Evolutionary conservation across 1,140 invertebrate species (phyloP), one percentile per base, ranked within the genome.

Genomic region (Drosophila tani): DNA sequence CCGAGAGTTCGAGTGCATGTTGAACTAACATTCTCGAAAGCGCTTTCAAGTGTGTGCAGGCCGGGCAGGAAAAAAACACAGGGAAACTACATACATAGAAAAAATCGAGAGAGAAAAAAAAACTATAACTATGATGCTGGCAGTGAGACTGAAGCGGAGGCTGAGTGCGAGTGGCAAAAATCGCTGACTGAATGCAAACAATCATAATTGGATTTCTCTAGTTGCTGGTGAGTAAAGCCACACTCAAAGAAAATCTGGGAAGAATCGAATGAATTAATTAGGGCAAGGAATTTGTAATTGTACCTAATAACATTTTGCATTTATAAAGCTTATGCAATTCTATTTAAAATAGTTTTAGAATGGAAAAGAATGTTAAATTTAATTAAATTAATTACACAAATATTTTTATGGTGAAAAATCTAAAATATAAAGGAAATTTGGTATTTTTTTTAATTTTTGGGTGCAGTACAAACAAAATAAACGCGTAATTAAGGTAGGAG

Each of bases 181-280:
- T 91, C 84, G 85, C 85, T 90, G 85, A 90, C 85, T 85, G 86
- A 91, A 91, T 90, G 85, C 85, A 90, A 90, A 90, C 85, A 90
- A 90, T 91, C 86, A 90, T 90, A 90, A 90, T 90, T 90, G 85
- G 85, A 90, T 90, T 90, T 90, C 85, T 90, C 81, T 84, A 83
- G 85, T 88, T 88, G 76, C 57, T 81, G 68, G 43, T 35, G 51
- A 70, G 56, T 59, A 60, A 57, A 43, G 77, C 59, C 11, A 46
- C 67, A 70, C 64, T 70, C n/a, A 5, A 6, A 70, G 12, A 68
- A 70, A 55, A 32, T 29, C n/a, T n/a, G 0, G 3, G 8, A 24
- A 19, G 14, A 46, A 38, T 21, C 6, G 40, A 24, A 40, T 57
- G 5, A 41, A 17, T 14, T 2, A 21, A 41, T 24, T 41, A 2